Conservation (phyloP, 2,888 invertebrate genomes). For the Mythimna vitellina region DNA sequence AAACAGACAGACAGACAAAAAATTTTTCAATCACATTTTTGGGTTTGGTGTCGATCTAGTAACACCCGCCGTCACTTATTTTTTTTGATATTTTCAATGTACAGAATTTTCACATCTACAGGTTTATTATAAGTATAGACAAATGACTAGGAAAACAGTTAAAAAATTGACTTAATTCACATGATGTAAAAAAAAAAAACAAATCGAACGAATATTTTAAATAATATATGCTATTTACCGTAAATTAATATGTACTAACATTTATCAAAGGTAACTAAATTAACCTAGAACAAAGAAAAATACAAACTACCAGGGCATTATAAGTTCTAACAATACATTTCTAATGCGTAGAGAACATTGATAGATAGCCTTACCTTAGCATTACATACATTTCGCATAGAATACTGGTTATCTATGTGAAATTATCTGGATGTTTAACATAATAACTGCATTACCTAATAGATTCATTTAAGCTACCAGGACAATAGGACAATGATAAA, state of each 20-base stretch:
- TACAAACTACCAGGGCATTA: neutral
- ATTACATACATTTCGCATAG: constrained; percentile 40
- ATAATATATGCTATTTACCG: constrained; percentile 7
- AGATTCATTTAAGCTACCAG: constrained; percentile 6
- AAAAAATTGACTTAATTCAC: too few relatives aligned
- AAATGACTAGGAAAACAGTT: too few relatives aligned
- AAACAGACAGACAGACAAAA: too few relatives aligned
- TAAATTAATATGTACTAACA: constrained; percentile 16
- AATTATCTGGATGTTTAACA: constrained; percentile 21
- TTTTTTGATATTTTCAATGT: too few relatives aligned
- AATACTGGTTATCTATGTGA: too few relatives aligned
- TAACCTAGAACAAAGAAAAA: constrained; percentile 27
- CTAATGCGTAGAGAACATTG: constrained; percentile 37
- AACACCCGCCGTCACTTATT: too few relatives aligned
- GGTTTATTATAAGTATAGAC: too few relatives aligned
- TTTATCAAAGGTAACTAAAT: neutral
- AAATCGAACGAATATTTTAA: too few relatives aligned
- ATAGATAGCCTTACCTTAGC: constrained; percentile 24
- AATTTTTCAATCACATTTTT: too few relatives aligned
- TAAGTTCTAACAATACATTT: constrained; percentile 31
- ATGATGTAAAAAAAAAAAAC: too few relatives aligned
- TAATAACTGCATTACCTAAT: constrained; percentile 30
- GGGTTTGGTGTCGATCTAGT: too few relatives aligned
- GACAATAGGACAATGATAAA: constrained; percentile 34
- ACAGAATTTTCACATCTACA: too few relatives aligned